Percentiles rank a stretch among this genome's conserved stretches.
Evolutionary conservation across 1,140 invertebrate genomes (phyloP).

Genomic region (Pinna nobilis): DNA sequence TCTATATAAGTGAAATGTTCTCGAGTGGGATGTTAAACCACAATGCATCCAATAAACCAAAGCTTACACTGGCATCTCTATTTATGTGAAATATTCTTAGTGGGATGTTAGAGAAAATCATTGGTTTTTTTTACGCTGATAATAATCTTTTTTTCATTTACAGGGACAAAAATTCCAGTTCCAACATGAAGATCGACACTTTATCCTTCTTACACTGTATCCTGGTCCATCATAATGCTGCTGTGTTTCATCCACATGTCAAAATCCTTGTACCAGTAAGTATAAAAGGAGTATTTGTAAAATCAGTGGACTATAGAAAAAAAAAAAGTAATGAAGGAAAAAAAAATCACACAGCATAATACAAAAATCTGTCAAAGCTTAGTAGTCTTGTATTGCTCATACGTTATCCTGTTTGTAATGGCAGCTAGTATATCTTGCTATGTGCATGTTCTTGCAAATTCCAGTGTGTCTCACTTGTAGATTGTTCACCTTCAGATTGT

Average conservation of each 20-base stretch:
- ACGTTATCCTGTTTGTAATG: no score
- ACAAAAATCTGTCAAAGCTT: no score
- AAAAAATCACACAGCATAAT: no score
- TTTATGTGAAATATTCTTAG: background rate
- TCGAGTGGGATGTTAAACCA: no score
- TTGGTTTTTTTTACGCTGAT: no score
- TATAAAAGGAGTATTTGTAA: constrained; percentile 16
- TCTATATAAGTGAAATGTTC: no score
- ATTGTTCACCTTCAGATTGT: no score
- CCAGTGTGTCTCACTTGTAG: background rate
- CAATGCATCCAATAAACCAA: background rate
- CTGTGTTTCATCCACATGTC: constrained; percentile 87
- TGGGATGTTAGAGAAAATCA: no score
- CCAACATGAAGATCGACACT: constrained; percentile 99
- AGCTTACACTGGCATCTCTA: background rate
- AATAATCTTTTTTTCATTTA: constrained; percentile 44
- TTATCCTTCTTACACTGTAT: constrained; percentile 93
- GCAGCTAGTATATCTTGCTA: no score
- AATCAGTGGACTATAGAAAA: background rate
- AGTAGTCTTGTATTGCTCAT: no score
- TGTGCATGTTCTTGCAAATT: background rate
- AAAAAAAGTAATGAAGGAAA: no score
- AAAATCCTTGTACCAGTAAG: constrained; percentile 84
- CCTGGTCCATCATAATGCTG: constrained; percentile 87
- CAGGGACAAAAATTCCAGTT: constrained; percentile 94